Base-by-base conservation (phyloP, 2,113 vertebrate species). In the Aspiorhynchus laticeps region DNA sequence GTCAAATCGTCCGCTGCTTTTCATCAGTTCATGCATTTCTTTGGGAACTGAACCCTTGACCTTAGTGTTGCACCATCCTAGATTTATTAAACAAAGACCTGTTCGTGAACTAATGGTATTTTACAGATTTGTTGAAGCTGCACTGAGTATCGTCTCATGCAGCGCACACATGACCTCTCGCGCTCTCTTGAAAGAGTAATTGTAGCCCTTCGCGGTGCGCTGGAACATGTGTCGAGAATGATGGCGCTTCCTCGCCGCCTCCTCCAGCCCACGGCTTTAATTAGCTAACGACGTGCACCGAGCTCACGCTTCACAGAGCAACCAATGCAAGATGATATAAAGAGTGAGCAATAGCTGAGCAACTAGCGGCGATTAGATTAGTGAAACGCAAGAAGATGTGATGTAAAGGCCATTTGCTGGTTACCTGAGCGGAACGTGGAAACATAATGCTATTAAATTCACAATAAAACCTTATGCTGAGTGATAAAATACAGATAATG, bases 161-260 rank as follows among this genome's bases (percentile, higher is more conserved):
- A 36, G 41, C 5, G 41, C 38, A 1, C 38, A 0, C 79, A 80
- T 12, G 82, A 24, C 85, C 78, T 79, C 80, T 48, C 78, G 69
- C 86, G 92, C 87, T 51, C 89, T 74, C 75, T 82, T 88, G 91
- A 94, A 88, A 92, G 89, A 93, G 94, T 94, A 95, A 93, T 96
- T 94, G 93, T 90, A 95, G 92, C 91, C 91, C 92, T 94, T 95
- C 88, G 85, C 88, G 79, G 51, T 76, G 77, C 91, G 93, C 92
- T 43, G 93, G 90, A 90, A 90, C 90, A 85, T 90, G 92, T 94
- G 93, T 94, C 91, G 92, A 93, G 91, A 90, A 92, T 94, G 90
- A 91, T 93, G 90, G 89, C 93, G 93, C 85, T 69, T 87, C 59
- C 91, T 43, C 33, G 89, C 90, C 94, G 94, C 84, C 74, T 87